Percentiles rank a stretch among this genome's conserved stretches.
Evolutionary conservation across 2,797 vertebrate species (phyloP).

Genomic region (Characodon lateralis): DNA sequence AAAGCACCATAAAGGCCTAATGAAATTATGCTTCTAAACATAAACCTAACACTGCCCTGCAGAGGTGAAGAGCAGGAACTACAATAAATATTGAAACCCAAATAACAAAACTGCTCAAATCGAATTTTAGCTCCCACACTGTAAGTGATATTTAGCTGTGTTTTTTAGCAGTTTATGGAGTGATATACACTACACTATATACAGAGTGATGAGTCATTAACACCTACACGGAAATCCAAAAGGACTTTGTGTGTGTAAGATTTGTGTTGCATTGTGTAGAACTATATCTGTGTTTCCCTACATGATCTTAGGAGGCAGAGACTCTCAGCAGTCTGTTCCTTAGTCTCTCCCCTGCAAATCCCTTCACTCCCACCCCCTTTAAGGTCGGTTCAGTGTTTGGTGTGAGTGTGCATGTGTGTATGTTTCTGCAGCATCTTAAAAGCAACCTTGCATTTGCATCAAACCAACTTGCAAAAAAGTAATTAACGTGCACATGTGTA

Average conservation of each 20-base stretch:
- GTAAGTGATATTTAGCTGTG: slow-evolving; percentile 26
- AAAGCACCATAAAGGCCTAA: neutral
- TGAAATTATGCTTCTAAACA: slow-evolving; percentile 3
- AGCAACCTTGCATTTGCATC: slow-evolving; percentile 51
- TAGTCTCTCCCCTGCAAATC: slow-evolving; percentile 89
- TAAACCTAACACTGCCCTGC: neutral
- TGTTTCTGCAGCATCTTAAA: slow-evolving; percentile 43
- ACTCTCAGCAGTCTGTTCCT: slow-evolving; percentile 84
- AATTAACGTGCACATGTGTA: slow-evolving; percentile 69
- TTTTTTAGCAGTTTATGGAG: slow-evolving; percentile 13
- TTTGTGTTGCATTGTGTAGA: slow-evolving; percentile 44
- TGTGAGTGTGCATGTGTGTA: slow-evolving; percentile 24
- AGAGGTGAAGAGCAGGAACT: slow-evolving; percentile 22
- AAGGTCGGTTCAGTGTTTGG: slow-evolving; percentile 85
- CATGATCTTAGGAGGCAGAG: slow-evolving; percentile 82
- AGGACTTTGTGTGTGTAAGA: slow-evolving; percentile 16
- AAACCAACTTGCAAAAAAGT: slow-evolving; percentile 56
- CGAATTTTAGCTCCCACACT: slow-evolving; percentile 28
- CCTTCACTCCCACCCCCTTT: slow-evolving; percentile 92
- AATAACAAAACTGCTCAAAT: slow-evolving; percentile 2
- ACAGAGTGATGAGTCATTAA: slow-evolving; percentile 57
- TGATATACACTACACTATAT: slow-evolving; percentile 21
- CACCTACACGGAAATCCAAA: slow-evolving; percentile 40
- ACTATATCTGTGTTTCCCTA: slow-evolving; percentile 78
- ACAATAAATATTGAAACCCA: slow-evolving; percentile 6